Evolutionary conservation across 1,140 invertebrate genomes (phyloP).

Genomic region (Microplitis demolitor): DNA sequence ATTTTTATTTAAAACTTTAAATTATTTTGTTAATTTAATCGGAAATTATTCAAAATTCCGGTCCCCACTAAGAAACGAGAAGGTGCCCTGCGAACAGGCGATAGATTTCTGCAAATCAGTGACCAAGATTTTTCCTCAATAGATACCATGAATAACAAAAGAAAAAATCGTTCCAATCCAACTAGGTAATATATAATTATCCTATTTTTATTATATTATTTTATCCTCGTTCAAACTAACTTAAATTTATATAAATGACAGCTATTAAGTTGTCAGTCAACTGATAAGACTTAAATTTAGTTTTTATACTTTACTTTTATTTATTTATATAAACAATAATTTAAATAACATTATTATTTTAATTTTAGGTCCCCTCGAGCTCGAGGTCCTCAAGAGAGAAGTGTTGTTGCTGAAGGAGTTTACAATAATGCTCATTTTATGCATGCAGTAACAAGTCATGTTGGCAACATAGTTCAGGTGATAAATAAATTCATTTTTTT

Average conservation of each 20-base stretch:
- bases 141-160: slow-evolving; percentile 61
- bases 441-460: slow-evolving; percentile 81
- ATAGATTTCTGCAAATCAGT: slow-evolving; percentile 56
- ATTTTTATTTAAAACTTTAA: neutral
- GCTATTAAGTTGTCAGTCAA: neutral
- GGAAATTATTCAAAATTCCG: slow-evolving; percentile 66
- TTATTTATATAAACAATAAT: slow-evolving; percentile 1
- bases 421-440: slow-evolving; percentile 87
- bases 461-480: slow-evolving; percentile 80
- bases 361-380: slow-evolving; percentile 66
- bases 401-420: slow-evolving; percentile 76
- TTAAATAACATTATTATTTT: neutral
- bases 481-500: neutral
- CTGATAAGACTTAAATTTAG: neutral
- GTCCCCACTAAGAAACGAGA: slow-evolving; percentile 65
- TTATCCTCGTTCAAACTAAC: neutral
- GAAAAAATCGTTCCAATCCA: slow-evolving; percentile 60
- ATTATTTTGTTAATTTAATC: slow-evolving; percentile 18
- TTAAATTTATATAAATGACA: neutral
- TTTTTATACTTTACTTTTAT: slow-evolving; percentile 9
- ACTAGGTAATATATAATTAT: slow-evolving; percentile 50
- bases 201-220: neutral
- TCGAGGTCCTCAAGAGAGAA: slow-evolving; percentile 60
- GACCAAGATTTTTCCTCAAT: slow-evolving; percentile 50
- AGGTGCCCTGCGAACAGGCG: slow-evolving; percentile 61